Evolutionary conservation across 1,140 invertebrate species (phyloP).

Genomic region (Anagrus nilaparvatae): DNA sequence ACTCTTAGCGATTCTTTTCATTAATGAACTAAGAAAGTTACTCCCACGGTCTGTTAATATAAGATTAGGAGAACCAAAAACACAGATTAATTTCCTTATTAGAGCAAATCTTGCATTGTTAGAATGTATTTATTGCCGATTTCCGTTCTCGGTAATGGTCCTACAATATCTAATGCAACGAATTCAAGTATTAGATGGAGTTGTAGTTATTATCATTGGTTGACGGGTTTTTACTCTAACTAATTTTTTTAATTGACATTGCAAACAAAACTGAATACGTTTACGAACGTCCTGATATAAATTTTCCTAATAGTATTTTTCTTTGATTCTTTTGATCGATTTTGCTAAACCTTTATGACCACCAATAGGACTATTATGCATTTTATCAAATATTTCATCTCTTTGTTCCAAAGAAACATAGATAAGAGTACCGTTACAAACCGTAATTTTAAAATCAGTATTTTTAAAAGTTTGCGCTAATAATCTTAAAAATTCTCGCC

Average conservation of each 20-base stretch:
- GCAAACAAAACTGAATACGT: constrained; percentile 9
- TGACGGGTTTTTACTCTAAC: constrained; percentile 17
- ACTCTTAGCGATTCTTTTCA: constrained; percentile 19
- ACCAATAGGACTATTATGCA: constrained; percentile 10
- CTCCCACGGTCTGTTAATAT: constrained; percentile 23
- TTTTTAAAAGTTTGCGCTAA: no score
- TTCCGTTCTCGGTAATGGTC: neutral
- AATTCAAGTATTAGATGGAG: constrained; percentile 2
- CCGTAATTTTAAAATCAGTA: neutral
- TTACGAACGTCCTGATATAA: constrained; percentile 14
- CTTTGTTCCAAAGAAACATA: constrained; percentile 1
- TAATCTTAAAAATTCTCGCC: no score
- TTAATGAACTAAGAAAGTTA: constrained; percentile 18
- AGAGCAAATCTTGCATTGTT: constrained; percentile 18
- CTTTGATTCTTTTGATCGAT: constrained; percentile 11
- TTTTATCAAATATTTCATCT: constrained; percentile 4
- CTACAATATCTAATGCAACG: constrained; percentile 9
- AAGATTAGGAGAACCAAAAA: constrained; percentile 20
- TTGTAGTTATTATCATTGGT: constrained; percentile 4
- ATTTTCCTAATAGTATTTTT: constrained; percentile 12
- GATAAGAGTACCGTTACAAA: constrained; percentile 2
- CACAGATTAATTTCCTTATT: constrained; percentile 15
- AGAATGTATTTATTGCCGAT: neutral
- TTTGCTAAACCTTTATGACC: constrained; percentile 16
- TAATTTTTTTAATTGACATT: constrained; percentile 17